Percentiles rank a stretch among this genome's conserved stretches.
phyloP scores from a whole-genome alignment of 2,888 invertebrate species.

The Macrostomum cliftonense region DNA sequence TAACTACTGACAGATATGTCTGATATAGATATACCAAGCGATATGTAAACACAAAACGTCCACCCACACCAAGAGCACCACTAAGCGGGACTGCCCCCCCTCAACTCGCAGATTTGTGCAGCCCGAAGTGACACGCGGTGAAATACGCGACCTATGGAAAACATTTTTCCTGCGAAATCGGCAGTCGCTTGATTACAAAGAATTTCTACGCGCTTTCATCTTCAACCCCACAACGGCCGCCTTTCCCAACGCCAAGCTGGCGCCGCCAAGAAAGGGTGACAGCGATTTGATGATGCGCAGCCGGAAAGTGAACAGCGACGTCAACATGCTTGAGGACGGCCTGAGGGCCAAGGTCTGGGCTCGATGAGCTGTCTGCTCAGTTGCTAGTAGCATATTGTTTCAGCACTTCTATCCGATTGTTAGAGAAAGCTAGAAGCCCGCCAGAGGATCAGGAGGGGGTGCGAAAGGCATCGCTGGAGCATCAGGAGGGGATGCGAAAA shows the following conservation, averaged over 20 bases:
- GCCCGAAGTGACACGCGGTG: conserved; percentile 30
- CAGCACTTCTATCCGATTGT: too few relatives aligned
- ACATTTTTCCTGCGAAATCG: conserved; percentile 34
- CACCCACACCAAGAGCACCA: conserved; percentile 9
- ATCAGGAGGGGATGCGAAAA: too few relatives aligned
- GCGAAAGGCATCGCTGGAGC: too few relatives aligned
- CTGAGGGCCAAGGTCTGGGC: conserved; percentile 33
- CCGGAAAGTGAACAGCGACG: conserved; percentile 32
- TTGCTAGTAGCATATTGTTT: too few relatives aligned
- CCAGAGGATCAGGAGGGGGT: too few relatives aligned
- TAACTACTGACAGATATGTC: too few relatives aligned
- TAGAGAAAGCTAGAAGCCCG: too few relatives aligned
- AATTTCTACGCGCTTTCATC: conserved; percentile 35
- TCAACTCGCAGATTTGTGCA: conserved; percentile 19
- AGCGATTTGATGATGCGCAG: conserved; percentile 32
- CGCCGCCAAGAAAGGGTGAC: conserved; percentile 32
- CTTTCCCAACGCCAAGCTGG: conserved; percentile 34
- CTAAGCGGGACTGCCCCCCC: too few relatives aligned
- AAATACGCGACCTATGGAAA: conserved; percentile 33
- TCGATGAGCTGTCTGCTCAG: too few relatives aligned
- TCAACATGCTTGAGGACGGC: conserved; percentile 32
- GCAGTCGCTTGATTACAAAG: conserved; percentile 28
- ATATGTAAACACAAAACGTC: background rate
- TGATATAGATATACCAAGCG: too few relatives aligned
- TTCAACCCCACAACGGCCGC: conserved; percentile 29